Evolutionary conservation across 2,113 vertebrate species (phyloP).

Genomic region (Corythornis madagascariensis): DNA sequence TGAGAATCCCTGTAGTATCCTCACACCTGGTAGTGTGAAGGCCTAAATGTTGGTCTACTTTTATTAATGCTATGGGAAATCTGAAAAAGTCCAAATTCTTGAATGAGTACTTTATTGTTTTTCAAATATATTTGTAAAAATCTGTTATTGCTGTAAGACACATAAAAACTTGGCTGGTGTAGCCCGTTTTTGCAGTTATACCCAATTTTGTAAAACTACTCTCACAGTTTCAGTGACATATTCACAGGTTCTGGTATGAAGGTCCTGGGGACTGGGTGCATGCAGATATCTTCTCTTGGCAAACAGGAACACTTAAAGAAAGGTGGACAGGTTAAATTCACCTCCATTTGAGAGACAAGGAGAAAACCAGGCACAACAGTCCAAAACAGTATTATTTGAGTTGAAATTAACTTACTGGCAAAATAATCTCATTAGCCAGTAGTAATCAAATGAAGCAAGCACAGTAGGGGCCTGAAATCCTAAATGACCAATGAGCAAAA

Average conservation of each 20-base stretch:
- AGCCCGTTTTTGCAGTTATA: not conserved
- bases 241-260: conserved; percentile 14
- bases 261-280: not conserved
- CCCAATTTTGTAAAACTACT: not conserved
- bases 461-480: not conserved
- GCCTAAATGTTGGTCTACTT: not conserved
- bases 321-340: conserved; percentile 9
- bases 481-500: not conserved
- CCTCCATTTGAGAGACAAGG: not conserved
- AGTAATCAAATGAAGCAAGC: not conserved
- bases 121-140: not conserved
- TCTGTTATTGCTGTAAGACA: not conserved
- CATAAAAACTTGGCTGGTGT: not conserved
- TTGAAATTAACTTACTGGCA: conserved; percentile 29
- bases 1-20: not conserved
- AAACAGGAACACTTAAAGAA: conserved; percentile 42
- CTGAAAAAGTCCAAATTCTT: not conserved
- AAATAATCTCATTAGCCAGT: not conserved
- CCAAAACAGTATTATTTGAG: not conserved
- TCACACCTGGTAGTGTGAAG: not conserved
- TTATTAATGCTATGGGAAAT: not conserved
- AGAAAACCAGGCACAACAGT: not conserved
- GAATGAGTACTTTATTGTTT: not conserved
- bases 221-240: not conserved
- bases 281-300: not conserved